phyloP scores from a whole-genome alignment of 2,113 vertebrate genomes.

The Cavia aperea region DNA sequence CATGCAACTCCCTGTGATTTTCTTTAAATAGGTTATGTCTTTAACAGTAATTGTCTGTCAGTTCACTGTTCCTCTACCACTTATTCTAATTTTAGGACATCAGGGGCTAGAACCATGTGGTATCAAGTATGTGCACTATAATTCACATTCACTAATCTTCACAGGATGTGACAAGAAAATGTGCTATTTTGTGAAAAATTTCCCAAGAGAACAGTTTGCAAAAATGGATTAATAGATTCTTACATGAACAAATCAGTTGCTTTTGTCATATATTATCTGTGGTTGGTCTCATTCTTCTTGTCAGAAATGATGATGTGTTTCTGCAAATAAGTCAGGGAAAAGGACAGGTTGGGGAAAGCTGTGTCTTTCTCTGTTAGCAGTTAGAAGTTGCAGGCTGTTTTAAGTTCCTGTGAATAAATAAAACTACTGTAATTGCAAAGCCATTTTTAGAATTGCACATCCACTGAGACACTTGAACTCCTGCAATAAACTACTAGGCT shows the following conservation, averaged over 20 bases:
- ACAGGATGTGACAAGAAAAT: neutral
- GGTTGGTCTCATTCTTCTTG: constrained; percentile 34
- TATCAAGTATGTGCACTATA: neutral
- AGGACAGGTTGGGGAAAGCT: constrained; percentile 18
- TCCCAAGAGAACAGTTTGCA: neutral
- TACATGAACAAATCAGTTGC: neutral
- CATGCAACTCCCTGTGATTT: neutral
- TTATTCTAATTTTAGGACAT: constrained; percentile 44
- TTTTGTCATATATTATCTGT: constrained; percentile 27
- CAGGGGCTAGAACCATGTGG: neutral
- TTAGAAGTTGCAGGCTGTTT: constrained; percentile 61
- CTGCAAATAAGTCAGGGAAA: constrained; percentile 33
- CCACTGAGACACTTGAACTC: constrained; percentile 50
- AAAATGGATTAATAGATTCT: neutral
- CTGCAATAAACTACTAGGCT: constrained; percentile 50
- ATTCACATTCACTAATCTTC: constrained; percentile 31
- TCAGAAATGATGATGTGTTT: constrained; percentile 44
- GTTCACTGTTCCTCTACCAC: neutral
- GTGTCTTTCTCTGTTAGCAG: constrained; percentile 26
- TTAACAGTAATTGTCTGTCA: neutral
- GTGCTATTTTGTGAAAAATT: constrained; percentile 22
- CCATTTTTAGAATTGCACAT: constrained; percentile 56
- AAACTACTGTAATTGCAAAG: constrained; percentile 62
- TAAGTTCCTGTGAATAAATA: constrained; percentile 62
- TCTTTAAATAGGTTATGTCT: constrained; percentile 34